These are phyloP conservation scores for Cydia strobilella DNA, from an alignment of 1,140 invertebrate species.

Conservation along the genomic window DNA sequence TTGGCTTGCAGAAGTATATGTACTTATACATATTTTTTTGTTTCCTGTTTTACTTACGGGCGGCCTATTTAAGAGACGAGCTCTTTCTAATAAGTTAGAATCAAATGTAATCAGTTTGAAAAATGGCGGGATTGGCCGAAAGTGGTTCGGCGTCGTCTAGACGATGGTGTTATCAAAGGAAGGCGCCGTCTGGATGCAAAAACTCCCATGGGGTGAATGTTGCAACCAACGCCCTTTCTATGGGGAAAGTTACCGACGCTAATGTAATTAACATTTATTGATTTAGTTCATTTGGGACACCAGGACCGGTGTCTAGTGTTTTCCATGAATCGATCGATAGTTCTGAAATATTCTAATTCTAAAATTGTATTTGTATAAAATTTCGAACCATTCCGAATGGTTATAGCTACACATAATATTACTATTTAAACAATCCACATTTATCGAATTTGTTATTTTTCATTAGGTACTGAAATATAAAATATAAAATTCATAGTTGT, in stretches of 20 bases:
- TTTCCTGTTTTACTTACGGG: background rate
- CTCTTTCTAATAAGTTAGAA: background rate
- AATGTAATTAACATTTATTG: background rate
- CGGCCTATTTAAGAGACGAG: too few species aligned
- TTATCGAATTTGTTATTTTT: too few species aligned
- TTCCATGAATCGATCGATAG: too few species aligned
- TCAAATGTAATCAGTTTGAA: background rate
- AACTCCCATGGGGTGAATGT: slow-evolving; percentile 14
- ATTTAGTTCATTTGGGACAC: background rate
- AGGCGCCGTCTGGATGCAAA: slow-evolving; percentile 30
- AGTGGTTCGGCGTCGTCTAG: slow-evolving; percentile 30
- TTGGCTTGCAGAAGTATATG: too few species aligned
- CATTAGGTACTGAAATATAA: too few species aligned
- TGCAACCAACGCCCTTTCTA: slow-evolving; percentile 1
- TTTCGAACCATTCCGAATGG: too few species aligned
- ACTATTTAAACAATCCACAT: too few species aligned
- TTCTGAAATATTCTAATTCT: too few species aligned
- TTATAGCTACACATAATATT: too few species aligned
- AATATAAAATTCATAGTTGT: background rate
- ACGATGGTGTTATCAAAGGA: slow-evolving; percentile 22
- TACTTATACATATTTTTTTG: background rate
- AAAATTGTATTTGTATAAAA: too few species aligned
- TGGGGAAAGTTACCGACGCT: background rate
- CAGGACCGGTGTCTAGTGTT: too few species aligned
- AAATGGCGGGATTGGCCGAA: background rate